These are phyloP conservation scores for Heteromyza rotundicornis DNA, from an alignment of 2,888 invertebrate species.

Conservation along the genomic window DNA sequence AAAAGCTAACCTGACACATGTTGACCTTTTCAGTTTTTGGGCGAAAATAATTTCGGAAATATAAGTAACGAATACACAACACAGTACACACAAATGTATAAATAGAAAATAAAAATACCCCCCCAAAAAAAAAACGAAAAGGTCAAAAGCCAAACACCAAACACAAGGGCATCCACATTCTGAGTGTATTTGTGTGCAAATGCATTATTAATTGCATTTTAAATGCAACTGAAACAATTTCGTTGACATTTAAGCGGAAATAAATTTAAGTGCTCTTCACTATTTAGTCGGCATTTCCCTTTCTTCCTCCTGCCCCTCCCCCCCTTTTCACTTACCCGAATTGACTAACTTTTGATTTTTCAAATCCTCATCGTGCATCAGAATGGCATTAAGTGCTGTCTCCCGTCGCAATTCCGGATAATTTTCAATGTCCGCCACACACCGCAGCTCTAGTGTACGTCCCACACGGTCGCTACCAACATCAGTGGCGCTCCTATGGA, in stretches of 20 bases:
- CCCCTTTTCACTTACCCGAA: conserved; percentile 46
- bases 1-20: background rate
- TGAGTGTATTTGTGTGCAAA: conserved; percentile 1
- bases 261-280: background rate
- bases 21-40: conserved; percentile 12
- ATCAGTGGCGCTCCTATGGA: conserved; percentile 30
- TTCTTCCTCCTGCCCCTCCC: background rate
- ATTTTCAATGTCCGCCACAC: conserved; percentile 56
- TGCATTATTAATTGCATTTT: conserved; percentile 12
- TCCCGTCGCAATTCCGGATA: conserved; percentile 52
- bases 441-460: conserved; percentile 48
- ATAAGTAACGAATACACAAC: background rate
- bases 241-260: background rate
- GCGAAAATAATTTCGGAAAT: conserved; percentile 5
- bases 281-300: background rate
- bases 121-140: background rate
- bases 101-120: too few relatives aligned
- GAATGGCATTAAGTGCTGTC: conserved; percentile 43
- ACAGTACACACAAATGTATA: too few relatives aligned
- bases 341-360: conserved; percentile 58
- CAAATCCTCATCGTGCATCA: conserved; percentile 52
- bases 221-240: background rate
- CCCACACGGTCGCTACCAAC: conserved; percentile 30
- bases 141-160: background rate
- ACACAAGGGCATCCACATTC: background rate